Percentiles rank a stretch among this genome's conserved stretches.
These are phyloP conservation scores for Belgica antarctica DNA, from an alignment of 2,888 invertebrate genomes.

Conservation along the genomic window DNA sequence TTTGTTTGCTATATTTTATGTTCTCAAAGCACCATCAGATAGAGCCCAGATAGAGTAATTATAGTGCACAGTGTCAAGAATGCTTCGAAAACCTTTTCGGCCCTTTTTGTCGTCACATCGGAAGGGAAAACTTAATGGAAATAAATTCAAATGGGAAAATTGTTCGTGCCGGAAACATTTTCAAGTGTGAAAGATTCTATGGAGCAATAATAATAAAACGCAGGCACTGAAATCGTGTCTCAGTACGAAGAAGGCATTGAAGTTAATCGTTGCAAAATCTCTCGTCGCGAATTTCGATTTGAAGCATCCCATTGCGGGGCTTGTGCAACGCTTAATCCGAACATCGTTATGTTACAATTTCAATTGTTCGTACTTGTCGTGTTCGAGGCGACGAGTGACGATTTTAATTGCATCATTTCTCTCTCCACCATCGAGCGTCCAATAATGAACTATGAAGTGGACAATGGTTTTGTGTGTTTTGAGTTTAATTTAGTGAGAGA, in stretches of 20 bases:
- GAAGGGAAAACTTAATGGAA: conserved; percentile 1
- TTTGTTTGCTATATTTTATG: conserved; percentile 1
- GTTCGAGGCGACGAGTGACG: conserved; percentile 7
- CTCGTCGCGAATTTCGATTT: no score
- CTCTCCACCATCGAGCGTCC: conserved; percentile 16
- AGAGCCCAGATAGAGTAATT: conserved; percentile 17
- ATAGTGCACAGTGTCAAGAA: background rate
- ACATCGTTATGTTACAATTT: conserved; percentile 23
- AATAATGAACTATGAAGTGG: conserved; percentile 23
- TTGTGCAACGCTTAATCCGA: background rate
- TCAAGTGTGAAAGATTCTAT: conserved; percentile 26
- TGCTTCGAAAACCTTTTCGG: conserved; percentile 10
- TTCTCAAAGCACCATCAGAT: background rate
- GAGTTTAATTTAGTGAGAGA: conserved; percentile 20
- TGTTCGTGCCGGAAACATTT: conserved; percentile 23
- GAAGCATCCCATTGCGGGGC: background rate
- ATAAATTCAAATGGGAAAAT: conserved; percentile 5
- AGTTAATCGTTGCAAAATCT: background rate
- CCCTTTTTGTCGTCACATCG: background rate
- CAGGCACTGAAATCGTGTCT: background rate
- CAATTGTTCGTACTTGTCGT: background rate
- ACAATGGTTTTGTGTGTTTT: conserved; percentile 27
- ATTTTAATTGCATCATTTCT: conserved; percentile 19
- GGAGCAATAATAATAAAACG: conserved; percentile 6
- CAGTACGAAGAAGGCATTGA: background rate